These are phyloP conservation scores for Agrochola lychnidis DNA, from an alignment of 2,888 invertebrate genomes.

Conservation along the genomic window DNA sequence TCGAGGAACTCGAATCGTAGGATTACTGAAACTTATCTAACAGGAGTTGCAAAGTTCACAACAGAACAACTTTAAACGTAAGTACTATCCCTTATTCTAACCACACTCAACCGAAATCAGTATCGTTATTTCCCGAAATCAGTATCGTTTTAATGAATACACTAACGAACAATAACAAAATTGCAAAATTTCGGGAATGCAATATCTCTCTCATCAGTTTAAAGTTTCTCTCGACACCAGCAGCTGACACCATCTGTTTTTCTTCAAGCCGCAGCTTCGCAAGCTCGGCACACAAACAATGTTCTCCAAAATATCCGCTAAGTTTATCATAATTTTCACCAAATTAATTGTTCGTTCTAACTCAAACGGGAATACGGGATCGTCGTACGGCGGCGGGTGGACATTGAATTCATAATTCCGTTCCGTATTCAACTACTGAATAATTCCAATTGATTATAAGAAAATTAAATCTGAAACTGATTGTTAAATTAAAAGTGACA, in stretches of 20 bases:
- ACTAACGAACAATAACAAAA: constrained; percentile 18
- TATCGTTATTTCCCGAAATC: neutral
- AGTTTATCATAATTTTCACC: constrained; percentile 44
- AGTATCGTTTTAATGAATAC: neutral
- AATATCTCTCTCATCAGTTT: constrained; percentile 28
- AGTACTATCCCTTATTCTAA: neutral
- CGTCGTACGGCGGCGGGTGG: constrained; percentile 23
- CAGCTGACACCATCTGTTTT: constrained; percentile 50
- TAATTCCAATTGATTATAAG: constrained; percentile 48
- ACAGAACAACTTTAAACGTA: neutral
- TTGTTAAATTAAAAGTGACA: constrained; percentile 15
- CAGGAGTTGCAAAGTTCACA: constrained; percentile 5
- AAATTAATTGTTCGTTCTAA: constrained; percentile 36
- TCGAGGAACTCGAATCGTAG: neutral
- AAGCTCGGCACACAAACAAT: constrained; percentile 33
- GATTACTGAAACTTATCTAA: constrained; percentile 20
- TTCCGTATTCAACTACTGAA: constrained; percentile 50
- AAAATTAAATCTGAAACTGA: constrained; percentile 21
- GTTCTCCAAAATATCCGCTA: constrained; percentile 24
- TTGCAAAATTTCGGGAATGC: constrained; percentile 23
- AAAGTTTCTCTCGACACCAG: constrained; percentile 26
- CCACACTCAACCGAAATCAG: neutral
- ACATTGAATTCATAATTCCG: constrained; percentile 52
- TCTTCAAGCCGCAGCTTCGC: constrained; percentile 29
- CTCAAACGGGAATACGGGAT: constrained; percentile 4